phyloP scores from a whole-genome alignment of 2,797 vertebrate species.

The Harpagifer antarcticus region DNA sequence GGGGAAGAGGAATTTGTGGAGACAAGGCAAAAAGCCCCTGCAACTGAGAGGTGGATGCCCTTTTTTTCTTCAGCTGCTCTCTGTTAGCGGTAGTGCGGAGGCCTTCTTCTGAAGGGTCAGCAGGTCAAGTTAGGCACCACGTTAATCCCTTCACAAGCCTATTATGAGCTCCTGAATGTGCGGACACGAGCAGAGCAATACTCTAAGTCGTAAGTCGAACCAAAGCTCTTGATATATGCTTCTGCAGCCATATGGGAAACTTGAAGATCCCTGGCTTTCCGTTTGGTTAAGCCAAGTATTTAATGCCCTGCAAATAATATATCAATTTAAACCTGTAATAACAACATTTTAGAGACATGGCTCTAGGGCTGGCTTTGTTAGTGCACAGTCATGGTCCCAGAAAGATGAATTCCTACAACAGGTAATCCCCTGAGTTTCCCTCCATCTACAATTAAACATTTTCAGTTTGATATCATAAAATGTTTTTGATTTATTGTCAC shows the following conservation, averaged over 20 bases:
- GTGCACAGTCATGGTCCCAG: not conserved
- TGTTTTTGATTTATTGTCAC: not conserved
- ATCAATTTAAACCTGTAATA: not conserved
- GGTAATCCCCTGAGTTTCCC: not conserved
- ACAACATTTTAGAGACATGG: not conserved
- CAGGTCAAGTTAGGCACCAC: conserved; percentile 73
- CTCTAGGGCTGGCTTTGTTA: not conserved
- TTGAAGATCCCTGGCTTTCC: not conserved
- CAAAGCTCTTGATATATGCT: conserved; percentile 48
- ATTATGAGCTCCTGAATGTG: conserved; percentile 75
- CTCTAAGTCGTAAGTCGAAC: conserved; percentile 41
- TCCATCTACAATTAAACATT: not conserved
- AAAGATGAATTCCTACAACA: no score
- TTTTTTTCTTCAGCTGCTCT: conserved; percentile 57
- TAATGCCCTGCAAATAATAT: conserved; percentile 1
- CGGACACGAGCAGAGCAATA: conserved; percentile 53
- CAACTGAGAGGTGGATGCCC: conserved; percentile 49
- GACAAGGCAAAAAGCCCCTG: conserved; percentile 51
- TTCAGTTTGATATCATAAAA: conserved; percentile 6
- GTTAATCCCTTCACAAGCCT: conserved; percentile 78
- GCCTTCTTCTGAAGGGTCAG: conserved; percentile 67
- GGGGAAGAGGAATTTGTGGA: conserved; percentile 64
- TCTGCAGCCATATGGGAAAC: conserved; percentile 16
- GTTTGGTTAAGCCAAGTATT: conserved; percentile 3
- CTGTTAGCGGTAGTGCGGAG: conserved; percentile 47